A percentile compares a stretch with the other conserved stretches of the same genome.
Evolutionary conservation across 2,797 vertebrate species (phyloP).

Genomic region (Trichosurus vulpecula): DNA sequence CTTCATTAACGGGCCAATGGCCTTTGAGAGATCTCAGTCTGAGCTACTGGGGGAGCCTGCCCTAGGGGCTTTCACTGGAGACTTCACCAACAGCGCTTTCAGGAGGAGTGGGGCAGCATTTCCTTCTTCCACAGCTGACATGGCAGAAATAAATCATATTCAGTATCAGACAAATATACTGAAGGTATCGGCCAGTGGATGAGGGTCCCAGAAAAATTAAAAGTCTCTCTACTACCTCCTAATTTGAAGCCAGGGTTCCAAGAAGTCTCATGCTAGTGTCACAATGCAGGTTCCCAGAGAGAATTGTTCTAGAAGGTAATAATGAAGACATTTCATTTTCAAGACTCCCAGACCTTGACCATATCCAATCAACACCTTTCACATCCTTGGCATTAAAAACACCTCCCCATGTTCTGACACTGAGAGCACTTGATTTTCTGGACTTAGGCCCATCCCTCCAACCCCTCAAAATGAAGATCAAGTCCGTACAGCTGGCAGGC

Average conservation of each 20-base stretch:
- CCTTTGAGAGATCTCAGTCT: slow-evolving; percentile 35
- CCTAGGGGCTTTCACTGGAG: slow-evolving; percentile 47
- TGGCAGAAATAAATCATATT: slow-evolving; percentile 97
- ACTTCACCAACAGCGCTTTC: slow-evolving; percentile 47
- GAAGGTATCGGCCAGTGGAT: slow-evolving; percentile 98
- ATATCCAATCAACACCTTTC: slow-evolving; percentile 93
- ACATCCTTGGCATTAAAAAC: slow-evolving; percentile 95
- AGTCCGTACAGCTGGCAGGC: slow-evolving; percentile 87
- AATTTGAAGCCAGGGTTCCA: slow-evolving; percentile 83
- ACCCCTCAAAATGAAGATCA: slow-evolving; percentile 91
- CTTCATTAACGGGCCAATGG: slow-evolving; percentile 64
- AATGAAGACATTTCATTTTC: slow-evolving; percentile 89
- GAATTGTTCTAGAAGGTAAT: slow-evolving; percentile 94
- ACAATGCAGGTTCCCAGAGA: slow-evolving; percentile 98
- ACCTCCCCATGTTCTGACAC: slow-evolving; percentile 96
- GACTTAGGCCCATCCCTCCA: slow-evolving; percentile 87
- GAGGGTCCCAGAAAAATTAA: slow-evolving; percentile 97
- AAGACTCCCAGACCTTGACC: slow-evolving; percentile 95
- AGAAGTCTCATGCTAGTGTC: slow-evolving; percentile 85
- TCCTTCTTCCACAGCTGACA: slow-evolving; percentile 93
- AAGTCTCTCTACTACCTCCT: slow-evolving; percentile 88
- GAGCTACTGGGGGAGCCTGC: slow-evolving; percentile 18
- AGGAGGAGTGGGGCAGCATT: slow-evolving; percentile 93
- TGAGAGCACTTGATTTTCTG: slow-evolving; percentile 96
- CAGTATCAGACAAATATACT: slow-evolving; percentile 97